Evolutionary conservation across 2,888 invertebrate genomes (phyloP).

Genomic region (Stomorhina lunata): DNA sequence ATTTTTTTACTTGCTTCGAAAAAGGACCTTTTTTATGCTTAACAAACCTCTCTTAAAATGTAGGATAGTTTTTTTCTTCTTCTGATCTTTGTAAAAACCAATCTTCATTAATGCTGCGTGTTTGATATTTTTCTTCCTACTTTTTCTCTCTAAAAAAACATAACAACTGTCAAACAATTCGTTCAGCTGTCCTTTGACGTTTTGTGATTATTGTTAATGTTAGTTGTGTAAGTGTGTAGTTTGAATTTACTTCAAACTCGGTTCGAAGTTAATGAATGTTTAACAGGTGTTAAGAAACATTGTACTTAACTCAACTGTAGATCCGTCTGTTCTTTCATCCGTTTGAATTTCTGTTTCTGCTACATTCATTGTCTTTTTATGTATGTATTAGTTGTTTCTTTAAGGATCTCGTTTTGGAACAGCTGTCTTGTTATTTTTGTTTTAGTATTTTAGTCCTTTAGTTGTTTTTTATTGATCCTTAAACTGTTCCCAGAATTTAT

Average conservation of each 20-base stretch:
- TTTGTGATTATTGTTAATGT: background rate
- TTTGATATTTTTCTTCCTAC: background rate
- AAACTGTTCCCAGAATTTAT: background rate
- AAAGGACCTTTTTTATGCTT: background rate
- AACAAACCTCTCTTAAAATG: background rate
- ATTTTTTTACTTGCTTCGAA: background rate
- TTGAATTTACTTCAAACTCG: constrained; percentile 21
- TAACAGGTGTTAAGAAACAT: constrained; percentile 59
- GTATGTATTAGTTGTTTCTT: background rate
- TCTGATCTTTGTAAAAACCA: constrained; percentile 27
- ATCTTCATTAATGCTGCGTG: constrained; percentile 40
- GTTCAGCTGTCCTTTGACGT: constrained; percentile 55
- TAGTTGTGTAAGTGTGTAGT: background rate
- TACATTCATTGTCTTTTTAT: background rate
- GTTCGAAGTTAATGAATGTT: constrained; percentile 58
- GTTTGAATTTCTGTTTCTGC: constrained; percentile 5
- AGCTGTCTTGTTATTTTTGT: constrained; percentile 36
- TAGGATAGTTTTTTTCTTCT: background rate
- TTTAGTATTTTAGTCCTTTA: background rate
- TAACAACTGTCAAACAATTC: constrained; percentile 56
- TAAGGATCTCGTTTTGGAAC: background rate
- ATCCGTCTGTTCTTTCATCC: background rate
- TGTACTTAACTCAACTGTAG: constrained; percentile 34
- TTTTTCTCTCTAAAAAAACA: constrained; percentile 10
- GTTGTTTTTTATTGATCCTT: constrained; percentile 16